phyloP scores from a whole-genome alignment of 2,113 vertebrate species.

The Pelusios castaneus region DNA sequence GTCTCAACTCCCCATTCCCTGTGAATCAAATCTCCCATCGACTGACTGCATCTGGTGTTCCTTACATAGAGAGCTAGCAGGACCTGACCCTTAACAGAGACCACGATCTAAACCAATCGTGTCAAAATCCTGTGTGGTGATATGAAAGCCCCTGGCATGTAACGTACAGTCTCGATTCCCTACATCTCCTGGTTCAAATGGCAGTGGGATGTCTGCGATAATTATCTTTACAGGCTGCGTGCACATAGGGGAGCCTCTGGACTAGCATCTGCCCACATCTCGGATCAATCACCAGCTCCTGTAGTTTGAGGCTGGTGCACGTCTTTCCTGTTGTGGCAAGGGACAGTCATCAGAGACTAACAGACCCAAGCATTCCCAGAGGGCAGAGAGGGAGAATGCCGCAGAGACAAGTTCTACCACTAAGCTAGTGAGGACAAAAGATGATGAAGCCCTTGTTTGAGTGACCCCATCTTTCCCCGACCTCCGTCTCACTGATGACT shows the following conservation, averaged over 20 bases:
- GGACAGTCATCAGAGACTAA: background rate
- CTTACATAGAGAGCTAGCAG: background rate
- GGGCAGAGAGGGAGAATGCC: background rate
- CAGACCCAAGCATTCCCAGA: background rate
- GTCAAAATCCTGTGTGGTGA: background rate
- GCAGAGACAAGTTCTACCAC: background rate
- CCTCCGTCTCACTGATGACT: background rate
- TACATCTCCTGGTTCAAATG: background rate
- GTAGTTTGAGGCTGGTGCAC: background rate
- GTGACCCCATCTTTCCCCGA: background rate
- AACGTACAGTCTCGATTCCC: background rate
- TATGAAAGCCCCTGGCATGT: background rate
- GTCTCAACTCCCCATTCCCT: background rate
- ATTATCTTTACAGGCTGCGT: background rate
- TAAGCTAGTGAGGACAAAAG: background rate
- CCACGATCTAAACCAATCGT: background rate
- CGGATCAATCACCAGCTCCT: background rate
- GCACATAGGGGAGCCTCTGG: background rate
- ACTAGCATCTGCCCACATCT: accelerated
- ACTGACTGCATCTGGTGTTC: background rate
- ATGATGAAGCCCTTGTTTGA: accelerated
- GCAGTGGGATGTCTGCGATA: background rate
- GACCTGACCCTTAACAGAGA: background rate
- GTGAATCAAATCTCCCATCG: background rate
- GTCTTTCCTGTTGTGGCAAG: background rate